These are phyloP conservation scores for Lagopus muta DNA, from an alignment of 2,113 vertebrate genomes.

Conservation along the genomic window DNA sequence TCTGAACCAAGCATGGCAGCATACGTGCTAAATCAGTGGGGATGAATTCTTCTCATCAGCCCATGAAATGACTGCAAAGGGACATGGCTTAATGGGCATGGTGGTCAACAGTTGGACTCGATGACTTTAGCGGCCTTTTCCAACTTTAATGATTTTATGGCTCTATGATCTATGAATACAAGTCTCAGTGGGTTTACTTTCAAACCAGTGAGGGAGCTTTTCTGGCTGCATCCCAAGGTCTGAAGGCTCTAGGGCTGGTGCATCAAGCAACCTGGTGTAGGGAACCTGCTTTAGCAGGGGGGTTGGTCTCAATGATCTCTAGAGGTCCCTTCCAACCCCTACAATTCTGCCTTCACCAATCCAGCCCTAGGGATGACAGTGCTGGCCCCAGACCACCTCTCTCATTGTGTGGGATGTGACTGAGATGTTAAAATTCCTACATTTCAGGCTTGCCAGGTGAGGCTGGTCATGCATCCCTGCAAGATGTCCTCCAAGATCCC, in stretches of 20 bases:
- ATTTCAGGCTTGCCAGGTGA: not conserved
- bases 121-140: too few species aligned
- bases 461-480: too few species aligned
- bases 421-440: not conserved
- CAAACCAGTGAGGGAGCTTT: not conserved
- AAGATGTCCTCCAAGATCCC: too few species aligned
- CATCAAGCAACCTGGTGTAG: too few species aligned
- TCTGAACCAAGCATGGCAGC: not conserved
- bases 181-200: rapidly evolving
- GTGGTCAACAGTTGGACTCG: too few species aligned
- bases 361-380: not conserved
- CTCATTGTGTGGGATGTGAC: not conserved
- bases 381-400: not conserved
- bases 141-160: too few species aligned
- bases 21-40: not conserved
- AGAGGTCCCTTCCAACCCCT: too few species aligned
- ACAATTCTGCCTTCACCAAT: not conserved
- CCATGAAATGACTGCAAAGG: not conserved
- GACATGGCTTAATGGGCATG: too few species aligned
- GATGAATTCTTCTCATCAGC: not conserved
- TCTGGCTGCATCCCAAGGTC: not conserved
- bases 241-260: not conserved
- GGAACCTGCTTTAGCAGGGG: too few species aligned
- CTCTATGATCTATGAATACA: not conserved
- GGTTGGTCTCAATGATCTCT: too few species aligned